phyloP scores from a whole-genome alignment of 2,888 invertebrate genomes.

The Caenorhabditis wallacei region DNA sequence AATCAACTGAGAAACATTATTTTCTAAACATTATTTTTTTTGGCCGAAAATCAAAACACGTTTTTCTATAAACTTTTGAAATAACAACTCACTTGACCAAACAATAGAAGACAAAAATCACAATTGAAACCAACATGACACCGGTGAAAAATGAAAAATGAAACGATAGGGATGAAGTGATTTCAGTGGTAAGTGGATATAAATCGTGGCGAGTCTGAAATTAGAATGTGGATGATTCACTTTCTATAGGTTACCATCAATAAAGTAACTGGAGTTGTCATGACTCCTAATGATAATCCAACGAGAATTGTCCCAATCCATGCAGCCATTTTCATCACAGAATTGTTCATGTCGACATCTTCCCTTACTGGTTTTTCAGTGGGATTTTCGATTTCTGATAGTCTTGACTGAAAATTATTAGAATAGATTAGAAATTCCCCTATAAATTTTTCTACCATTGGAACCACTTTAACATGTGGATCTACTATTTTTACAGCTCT shows the following conservation, averaged over 20 bases:
- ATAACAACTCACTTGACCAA: background rate
- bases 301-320: constrained; percentile 48
- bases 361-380: background rate
- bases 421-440: too few relatives aligned
- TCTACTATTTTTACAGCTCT: constrained; percentile 1
- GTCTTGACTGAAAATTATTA: constrained; percentile 4
- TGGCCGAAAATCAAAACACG: too few relatives aligned
- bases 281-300: constrained; percentile 41
- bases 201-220: constrained; percentile 43
- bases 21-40: too few relatives aligned
- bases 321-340: constrained; percentile 26
- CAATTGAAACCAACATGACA: constrained; percentile 16
- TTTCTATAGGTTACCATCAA: constrained; percentile 13
- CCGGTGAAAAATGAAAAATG: constrained; percentile 58
- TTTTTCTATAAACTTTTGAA: too few relatives aligned
- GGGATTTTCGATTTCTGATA: background rate
- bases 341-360: constrained; percentile 17
- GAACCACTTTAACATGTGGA: constrained; percentile 15
- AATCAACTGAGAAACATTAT: too few relatives aligned
- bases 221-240: background rate
- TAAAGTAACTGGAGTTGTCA: constrained; percentile 53
- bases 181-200: constrained; percentile 31
- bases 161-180: constrained; percentile 28
- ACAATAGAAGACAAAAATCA: constrained; percentile 27
- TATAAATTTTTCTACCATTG: constrained; percentile 15